Percentiles rank a stretch among this genome's conserved stretches.
phyloP scores from a whole-genome alignment of 2,888 invertebrate species.

The Agapetus fuscipes region DNA sequence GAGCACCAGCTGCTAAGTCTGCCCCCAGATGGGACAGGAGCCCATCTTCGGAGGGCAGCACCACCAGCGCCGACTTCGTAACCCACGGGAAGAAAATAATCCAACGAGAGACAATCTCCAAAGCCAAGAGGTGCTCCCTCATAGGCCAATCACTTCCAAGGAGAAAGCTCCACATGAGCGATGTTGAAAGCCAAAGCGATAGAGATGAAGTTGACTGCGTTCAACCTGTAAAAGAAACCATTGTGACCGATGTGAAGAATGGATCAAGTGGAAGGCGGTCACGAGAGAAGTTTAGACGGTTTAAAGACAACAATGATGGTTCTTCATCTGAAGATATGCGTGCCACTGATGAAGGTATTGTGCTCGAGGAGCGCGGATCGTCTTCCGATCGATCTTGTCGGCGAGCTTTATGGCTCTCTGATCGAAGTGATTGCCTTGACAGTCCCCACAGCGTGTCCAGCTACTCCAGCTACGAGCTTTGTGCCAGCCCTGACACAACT shows the following conservation, averaged over 20 bases:
- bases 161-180: conserved; percentile 19
- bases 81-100: conserved; percentile 6
- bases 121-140: conserved; percentile 11
- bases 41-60: conserved; percentile 21
- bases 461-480: conserved; percentile 33
- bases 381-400: conserved; percentile 20
- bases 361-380: conserved; percentile 19
- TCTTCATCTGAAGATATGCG: conserved; percentile 44
- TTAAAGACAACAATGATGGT: conserved; percentile 46
- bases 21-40: conserved; percentile 18
- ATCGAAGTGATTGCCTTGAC: conserved; percentile 35
- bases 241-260: background rate
- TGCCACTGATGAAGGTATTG: conserved; percentile 27
- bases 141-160: conserved; percentile 12
- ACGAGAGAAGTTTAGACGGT: conserved; percentile 26
- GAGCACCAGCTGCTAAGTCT: background rate
- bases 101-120: conserved; percentile 6
- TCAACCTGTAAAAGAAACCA: background rate
- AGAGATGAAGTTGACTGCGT: conserved; percentile 12
- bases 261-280: conserved; percentile 39
- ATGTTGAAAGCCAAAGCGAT: conserved; percentile 19
- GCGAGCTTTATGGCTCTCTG: conserved; percentile 18
- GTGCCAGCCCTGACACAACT: conserved; percentile 24
- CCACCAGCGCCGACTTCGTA: conserved; percentile 19
- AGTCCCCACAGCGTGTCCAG: conserved; percentile 39